A percentile compares a stretch with the other conserved stretches of the same genome.
phyloP scores from a whole-genome alignment of 2,888 invertebrate genomes.

The Dorcus parallelipipedus region DNA sequence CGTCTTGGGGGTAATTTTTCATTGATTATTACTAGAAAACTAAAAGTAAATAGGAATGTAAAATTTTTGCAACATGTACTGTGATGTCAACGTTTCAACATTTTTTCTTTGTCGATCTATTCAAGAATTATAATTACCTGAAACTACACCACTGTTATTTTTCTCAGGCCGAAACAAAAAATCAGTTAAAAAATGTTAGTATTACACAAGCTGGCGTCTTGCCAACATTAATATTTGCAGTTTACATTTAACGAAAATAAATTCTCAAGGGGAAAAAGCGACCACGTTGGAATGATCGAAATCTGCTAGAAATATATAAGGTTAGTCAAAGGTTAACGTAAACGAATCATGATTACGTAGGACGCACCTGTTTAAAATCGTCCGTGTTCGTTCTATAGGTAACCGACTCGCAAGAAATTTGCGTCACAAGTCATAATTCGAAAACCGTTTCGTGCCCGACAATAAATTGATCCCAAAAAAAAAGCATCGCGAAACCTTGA shows the following conservation, averaged over 20 bases:
- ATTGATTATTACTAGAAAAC: no score
- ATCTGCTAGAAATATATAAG: not conserved
- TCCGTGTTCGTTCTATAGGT: no score
- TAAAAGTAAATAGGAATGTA: no score
- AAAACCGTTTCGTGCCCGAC: slow-evolving; percentile 9
- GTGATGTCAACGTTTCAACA: no score
- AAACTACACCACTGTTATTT: no score
- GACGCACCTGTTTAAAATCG: slow-evolving; percentile 22
- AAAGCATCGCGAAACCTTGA: slow-evolving; percentile 20
- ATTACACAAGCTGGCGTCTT: not conserved
- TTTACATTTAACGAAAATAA: not conserved
- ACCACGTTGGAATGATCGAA: not conserved
- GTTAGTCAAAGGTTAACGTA: slow-evolving; percentile 6
- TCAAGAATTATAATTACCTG: no score
- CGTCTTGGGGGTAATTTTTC: no score
- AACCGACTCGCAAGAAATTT: no score
- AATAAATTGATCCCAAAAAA: not conserved
- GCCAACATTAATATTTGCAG: not conserved
- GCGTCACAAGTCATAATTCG: no score
- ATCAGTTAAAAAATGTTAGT: not conserved
- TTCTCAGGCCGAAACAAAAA: not conserved
- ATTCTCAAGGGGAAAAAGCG: not conserved
- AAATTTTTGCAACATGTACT: no score
- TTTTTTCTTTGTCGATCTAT: no score
- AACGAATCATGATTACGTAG: slow-evolving; percentile 5